Base-by-base conservation (phyloP, 2,888 invertebrate genomes). In the Zygothrica quintamaculata region DNA sequence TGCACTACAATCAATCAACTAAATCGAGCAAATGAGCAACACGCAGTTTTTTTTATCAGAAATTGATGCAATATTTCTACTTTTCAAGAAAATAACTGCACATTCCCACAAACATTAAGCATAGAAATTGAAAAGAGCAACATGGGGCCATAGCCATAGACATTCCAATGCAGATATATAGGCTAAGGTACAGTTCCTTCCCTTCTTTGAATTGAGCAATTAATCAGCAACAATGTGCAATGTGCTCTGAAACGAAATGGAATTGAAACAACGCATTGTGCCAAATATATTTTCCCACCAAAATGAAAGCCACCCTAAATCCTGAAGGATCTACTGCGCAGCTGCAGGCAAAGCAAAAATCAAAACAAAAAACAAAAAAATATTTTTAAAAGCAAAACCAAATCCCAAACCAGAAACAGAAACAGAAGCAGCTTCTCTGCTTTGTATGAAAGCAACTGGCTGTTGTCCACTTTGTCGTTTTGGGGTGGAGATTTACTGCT, bases 221-320 rank as follows among this genome's bases (percentile, higher is more conserved):
- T 75, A 67, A 80, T 85, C 73, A 75, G 40, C 56, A 62, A 48
- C 18, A 56, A 51, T 51, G n/a, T n/a, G 60, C 48, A 55, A 52
- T 50, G 31, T 15, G 44, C 29, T 36, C 40, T 8, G 59, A 46
- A 52, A 58, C 57, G 53, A 58, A 29, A 9, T 29, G 29, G 29
- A 29, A 29, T 25, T 56, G 78, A 50, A 77, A 69, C 74, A 51
- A 43, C 44, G 59, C 44, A 12, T 59, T 15, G 39, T 40, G 51
- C 47, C n/a, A n/a, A n/a, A 51, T 65, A 48, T 66, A 86, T 71
- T 84, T 84, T 88, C 88, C 82, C 88, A 86, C 87, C 79, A 52
- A 22, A 42, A n/a, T n/a, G n/a, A 69, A 79, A 81, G 65, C 86
- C 84, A 84, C 82, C 82, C 88, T 71, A 69, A 71, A 57, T 12